Conservation (phyloP, 1,140 invertebrate species). For the Magallana angulata region DNA sequence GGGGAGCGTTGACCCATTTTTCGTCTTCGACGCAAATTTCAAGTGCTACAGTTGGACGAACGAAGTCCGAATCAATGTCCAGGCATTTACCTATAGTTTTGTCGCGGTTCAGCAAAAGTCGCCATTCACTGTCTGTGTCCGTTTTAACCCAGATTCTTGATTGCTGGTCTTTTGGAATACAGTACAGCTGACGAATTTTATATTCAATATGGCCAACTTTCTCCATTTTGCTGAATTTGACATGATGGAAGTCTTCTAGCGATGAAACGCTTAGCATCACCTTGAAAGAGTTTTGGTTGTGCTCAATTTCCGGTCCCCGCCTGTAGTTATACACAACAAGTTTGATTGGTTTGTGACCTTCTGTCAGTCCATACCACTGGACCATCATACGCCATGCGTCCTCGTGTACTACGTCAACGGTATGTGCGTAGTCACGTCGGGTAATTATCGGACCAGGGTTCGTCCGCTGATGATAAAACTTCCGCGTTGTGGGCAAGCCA, state of each 20-base stretch:
- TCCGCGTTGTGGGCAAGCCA: slow-evolving; percentile 69
- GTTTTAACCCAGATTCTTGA: slow-evolving; percentile 74
- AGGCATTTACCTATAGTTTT: slow-evolving; percentile 71
- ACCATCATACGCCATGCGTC: slow-evolving; percentile 75
- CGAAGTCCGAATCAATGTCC: slow-evolving; percentile 76
- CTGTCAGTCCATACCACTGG: slow-evolving; percentile 75
- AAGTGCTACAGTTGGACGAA: slow-evolving; percentile 69
- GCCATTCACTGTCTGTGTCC: slow-evolving; percentile 73
- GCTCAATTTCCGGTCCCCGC: slow-evolving; percentile 73
- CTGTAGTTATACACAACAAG: slow-evolving; percentile 75
- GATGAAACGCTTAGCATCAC: slow-evolving; percentile 70
- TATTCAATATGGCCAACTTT: slow-evolving; percentile 76
- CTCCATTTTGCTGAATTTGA: slow-evolving; percentile 77
- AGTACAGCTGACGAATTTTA: slow-evolving; percentile 70
- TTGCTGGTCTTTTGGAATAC: slow-evolving; percentile 61
- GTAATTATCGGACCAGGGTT: slow-evolving; percentile 74
- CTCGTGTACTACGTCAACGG: slow-evolving; percentile 75
- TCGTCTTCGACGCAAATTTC: slow-evolving; percentile 67
- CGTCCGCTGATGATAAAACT: slow-evolving; percentile 71
- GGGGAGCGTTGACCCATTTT: slow-evolving; percentile 66
- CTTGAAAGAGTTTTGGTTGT: slow-evolving; percentile 76
- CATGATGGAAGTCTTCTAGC: slow-evolving; percentile 74
- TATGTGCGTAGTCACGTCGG: slow-evolving; percentile 73
- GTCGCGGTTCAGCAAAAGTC: slow-evolving; percentile 68
- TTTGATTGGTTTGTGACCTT: slow-evolving; percentile 74